A percentile compares a stretch with the other conserved stretches of the same genome.
Evolutionary conservation across 2,888 invertebrate species (phyloP).

Genomic region (Lithophane semibrunnea): DNA sequence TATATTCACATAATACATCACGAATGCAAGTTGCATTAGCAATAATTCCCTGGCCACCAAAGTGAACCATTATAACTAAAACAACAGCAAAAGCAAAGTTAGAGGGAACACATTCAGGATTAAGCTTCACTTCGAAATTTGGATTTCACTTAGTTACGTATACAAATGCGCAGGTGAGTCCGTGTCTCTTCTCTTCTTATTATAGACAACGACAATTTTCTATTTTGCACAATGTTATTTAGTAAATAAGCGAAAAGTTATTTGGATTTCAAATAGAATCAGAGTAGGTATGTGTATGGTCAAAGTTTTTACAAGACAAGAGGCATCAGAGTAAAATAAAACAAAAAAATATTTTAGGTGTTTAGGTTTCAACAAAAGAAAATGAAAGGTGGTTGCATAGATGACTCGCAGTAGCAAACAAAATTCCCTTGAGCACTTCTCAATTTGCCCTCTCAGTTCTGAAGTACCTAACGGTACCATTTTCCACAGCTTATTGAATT

Average conservation of each 20-base stretch:
- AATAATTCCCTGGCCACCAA: slow-evolving; percentile 79
- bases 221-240: not conserved
- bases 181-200: slow-evolving; percentile 36
- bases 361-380: not conserved
- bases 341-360: not conserved
- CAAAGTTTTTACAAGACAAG: not conserved
- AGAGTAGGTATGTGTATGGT: not conserved
- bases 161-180: slow-evolving; percentile 52
- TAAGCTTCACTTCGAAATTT: slow-evolving; percentile 78
- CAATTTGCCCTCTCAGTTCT: slow-evolving; percentile 18
- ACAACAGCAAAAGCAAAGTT: slow-evolving; percentile 82
- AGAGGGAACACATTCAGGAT: slow-evolving; percentile 80
- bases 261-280: not conserved
- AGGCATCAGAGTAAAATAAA: not conserved
- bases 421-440: slow-evolving; percentile 2
- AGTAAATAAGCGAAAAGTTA: not conserved
- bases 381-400: slow-evolving; percentile 28
- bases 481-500: not conserved
- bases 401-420: slow-evolving; percentile 1
- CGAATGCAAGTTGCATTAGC: slow-evolving; percentile 77
- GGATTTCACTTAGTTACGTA: slow-evolving; percentile 69
- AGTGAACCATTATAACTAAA: slow-evolving; percentile 84
- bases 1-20: slow-evolving; percentile 66
- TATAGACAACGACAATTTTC: slow-evolving; percentile 6
- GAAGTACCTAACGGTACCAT: not conserved